Percentiles rank a stretch among this genome's conserved stretches.
Evolutionary conservation across 1,140 invertebrate species (phyloP).

Genomic region (Theocolax elegans): DNA sequence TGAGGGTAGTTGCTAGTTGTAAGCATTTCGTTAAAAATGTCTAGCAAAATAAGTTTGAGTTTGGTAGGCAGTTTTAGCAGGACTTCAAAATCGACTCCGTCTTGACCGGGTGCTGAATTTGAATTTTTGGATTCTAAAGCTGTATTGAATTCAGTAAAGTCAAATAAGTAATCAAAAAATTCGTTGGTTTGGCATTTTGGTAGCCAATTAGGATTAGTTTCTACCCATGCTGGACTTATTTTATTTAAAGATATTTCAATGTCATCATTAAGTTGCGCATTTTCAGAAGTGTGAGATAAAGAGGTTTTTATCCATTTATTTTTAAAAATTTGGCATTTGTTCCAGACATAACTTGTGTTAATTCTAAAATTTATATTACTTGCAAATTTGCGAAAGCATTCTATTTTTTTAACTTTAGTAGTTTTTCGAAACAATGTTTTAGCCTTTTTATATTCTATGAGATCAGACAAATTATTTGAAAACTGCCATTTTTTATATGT

Average conservation of each 20-base stretch:
- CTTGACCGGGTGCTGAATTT: not conserved
- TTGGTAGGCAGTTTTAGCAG: constrained; percentile 10
- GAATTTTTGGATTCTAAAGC: too few relatives aligned
- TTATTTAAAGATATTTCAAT: not conserved
- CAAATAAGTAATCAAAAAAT: not conserved
- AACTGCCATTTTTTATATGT: constrained; percentile 1
- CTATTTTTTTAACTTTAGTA: constrained; percentile 15
- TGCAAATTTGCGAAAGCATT: not conserved
- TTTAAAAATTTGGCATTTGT: not conserved
- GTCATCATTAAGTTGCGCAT: not conserved
- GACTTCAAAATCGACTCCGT: not conserved
- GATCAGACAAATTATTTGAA: not conserved
- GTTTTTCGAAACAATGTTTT: not conserved
- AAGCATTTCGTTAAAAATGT: too few relatives aligned
- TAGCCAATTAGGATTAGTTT: too few relatives aligned
- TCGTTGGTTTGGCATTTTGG: not conserved
- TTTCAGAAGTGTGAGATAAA: too few relatives aligned
- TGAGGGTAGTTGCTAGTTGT: constrained; percentile 12
- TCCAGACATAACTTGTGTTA: constrained; percentile 3
- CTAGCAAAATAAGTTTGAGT: constrained; percentile 5
- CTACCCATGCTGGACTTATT: not conserved
- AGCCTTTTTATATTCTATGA: not conserved
- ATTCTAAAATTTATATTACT: constrained; percentile 6
- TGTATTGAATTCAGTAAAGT: too few relatives aligned
- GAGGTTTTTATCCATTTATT: too few relatives aligned